A percentile compares a stretch with the other conserved stretches of the same genome.
These are phyloP conservation scores for Drosophila melanocephala DNA, from an alignment of 2,888 invertebrate species.

Conservation along the genomic window DNA sequence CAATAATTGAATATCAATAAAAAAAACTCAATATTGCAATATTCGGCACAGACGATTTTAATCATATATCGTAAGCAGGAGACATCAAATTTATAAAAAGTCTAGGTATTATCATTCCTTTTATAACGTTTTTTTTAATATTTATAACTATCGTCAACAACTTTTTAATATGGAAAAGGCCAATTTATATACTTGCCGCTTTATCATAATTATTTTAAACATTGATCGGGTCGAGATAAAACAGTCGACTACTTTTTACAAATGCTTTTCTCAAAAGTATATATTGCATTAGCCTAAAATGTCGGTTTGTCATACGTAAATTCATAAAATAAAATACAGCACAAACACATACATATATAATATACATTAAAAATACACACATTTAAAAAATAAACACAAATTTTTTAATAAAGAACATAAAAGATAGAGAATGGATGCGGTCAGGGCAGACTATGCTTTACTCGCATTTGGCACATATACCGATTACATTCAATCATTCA, in stretches of 20 bases:
- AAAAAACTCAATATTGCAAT: neutral
- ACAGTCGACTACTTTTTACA: neutral
- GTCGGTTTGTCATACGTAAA: neutral
- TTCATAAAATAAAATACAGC: neutral
- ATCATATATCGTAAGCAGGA: neutral
- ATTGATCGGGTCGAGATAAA: neutral
- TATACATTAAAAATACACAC: neutral
- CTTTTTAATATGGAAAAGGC: neutral
- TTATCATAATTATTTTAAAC: neutral
- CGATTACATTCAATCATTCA: constrained; percentile 29
- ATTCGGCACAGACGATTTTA: neutral
- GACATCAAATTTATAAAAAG: neutral
- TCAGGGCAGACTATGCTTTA: constrained; percentile 9
- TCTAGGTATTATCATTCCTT: neutral
- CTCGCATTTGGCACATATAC: constrained; percentile 15
- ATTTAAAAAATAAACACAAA: neutral
- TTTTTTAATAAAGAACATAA: neutral
- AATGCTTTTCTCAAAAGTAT: neutral
- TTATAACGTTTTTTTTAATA: neutral
- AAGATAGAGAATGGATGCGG: constrained; percentile 1
- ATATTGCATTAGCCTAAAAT: neutral
- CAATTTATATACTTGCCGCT: neutral
- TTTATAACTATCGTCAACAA: neutral
- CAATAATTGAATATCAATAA: neutral
- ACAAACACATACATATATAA: constrained; percentile 3